phyloP scores from a whole-genome alignment of 2,113 vertebrate species.

The Pterophyllum scalare region DNA sequence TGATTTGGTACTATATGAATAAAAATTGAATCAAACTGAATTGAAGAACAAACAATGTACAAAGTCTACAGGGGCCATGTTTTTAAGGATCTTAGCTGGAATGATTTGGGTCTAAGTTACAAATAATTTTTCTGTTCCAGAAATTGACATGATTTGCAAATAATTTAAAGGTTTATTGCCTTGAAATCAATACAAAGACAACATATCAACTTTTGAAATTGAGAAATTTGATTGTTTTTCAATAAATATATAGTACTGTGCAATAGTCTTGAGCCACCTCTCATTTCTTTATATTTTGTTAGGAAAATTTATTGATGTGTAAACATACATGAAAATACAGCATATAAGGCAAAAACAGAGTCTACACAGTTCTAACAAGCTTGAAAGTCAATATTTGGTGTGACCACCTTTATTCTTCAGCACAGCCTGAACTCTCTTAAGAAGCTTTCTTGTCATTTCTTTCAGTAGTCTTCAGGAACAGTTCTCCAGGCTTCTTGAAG shows the following conservation, averaged over 20 bases:
- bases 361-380: too few species aligned
- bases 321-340: too few species aligned
- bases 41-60: slow-evolving; percentile 17
- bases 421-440: too few species aligned
- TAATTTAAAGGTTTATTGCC: background rate
- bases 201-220: background rate
- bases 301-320: too few species aligned
- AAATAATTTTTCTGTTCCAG: too few species aligned
- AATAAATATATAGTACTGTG: background rate
- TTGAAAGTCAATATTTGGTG: too few species aligned
- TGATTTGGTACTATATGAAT: too few species aligned
- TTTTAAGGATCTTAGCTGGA: background rate
- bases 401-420: too few species aligned
- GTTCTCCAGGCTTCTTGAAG: background rate
- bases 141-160: background rate
- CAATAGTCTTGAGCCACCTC: background rate
- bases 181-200: background rate
- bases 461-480: background rate
- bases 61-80: background rate
- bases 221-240: background rate
- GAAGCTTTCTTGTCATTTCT: too few species aligned
- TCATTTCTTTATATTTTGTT: too few species aligned
- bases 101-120: background rate
- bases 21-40: too few species aligned
- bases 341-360: too few species aligned